A percentile compares a stretch with the other conserved stretches of the same genome.
phyloP scores from a whole-genome alignment of 2,888 invertebrate genomes.

The Ametastegia equiseti region DNA sequence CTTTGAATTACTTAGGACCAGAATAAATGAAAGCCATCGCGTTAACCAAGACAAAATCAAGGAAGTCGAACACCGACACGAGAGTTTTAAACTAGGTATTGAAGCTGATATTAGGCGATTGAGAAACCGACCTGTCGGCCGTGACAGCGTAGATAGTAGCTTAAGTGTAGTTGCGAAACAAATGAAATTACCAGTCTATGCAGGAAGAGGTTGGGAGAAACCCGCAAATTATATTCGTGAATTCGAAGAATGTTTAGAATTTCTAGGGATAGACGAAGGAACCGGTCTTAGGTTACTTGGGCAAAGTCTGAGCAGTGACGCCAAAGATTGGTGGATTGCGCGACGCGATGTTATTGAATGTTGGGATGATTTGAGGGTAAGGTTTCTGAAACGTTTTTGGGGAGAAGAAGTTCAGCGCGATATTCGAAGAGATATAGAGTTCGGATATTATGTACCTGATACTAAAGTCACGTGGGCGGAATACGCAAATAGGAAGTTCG shows the following conservation, averaged over 20 bases:
- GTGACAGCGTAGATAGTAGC: too few relatives aligned
- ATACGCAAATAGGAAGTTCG: neutral
- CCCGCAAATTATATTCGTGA: neutral
- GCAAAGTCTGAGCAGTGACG: neutral
- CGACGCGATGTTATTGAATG: neutral
- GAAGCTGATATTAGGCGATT: too few relatives aligned
- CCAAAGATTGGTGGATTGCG: slow-evolving; percentile 6
- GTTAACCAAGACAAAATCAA: too few relatives aligned
- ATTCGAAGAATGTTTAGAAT: neutral
- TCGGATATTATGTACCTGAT: slow-evolving; percentile 9
- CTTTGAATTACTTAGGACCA: too few relatives aligned
- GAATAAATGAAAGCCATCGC: too few relatives aligned
- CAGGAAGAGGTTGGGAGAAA: neutral
- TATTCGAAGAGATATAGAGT: neutral
- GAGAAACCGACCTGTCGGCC: too few relatives aligned
- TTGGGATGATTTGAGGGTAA: neutral
- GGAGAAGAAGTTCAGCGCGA: neutral
- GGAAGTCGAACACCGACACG: too few relatives aligned
- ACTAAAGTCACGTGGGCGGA: neutral
- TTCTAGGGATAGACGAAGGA: neutral
- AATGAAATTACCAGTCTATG: neutral
- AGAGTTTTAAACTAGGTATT: too few relatives aligned
- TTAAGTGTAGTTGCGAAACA: neutral
- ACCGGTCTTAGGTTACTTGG: neutral
- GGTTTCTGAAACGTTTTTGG: neutral